Percentiles rank a stretch among this genome's conserved stretches.
Conservation (phyloP, 2,797 vertebrate genomes). For the Cyclura pinguis region DNA sequence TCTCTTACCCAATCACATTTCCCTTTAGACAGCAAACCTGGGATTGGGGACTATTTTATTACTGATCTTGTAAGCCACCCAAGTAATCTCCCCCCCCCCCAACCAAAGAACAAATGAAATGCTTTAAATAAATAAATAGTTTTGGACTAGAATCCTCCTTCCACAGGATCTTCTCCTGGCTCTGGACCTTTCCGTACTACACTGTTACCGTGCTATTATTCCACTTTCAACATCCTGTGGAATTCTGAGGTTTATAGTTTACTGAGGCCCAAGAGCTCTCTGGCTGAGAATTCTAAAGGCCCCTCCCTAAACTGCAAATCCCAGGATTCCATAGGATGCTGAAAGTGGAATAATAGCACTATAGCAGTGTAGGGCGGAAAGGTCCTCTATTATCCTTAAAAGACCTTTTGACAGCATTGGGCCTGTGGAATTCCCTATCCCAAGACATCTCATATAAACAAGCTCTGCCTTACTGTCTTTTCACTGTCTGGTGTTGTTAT, state of each 20-base stretch:
- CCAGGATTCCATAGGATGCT: too few species aligned
- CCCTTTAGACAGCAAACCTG: not conserved
- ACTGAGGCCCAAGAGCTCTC: too few species aligned
- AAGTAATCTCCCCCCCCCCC: not conserved
- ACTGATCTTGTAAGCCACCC: not conserved
- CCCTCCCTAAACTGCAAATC: too few species aligned
- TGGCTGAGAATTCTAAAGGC: too few species aligned
- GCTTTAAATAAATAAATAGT: not conserved
- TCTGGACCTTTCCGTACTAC: too few species aligned
- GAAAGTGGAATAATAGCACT: too few species aligned
- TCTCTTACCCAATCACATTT: not conserved
- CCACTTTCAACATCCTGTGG: too few species aligned
- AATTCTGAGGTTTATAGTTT: too few species aligned
- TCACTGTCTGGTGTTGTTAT: not conserved
- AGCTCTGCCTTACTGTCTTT: not conserved
- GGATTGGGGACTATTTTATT: not conserved
- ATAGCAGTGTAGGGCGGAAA: too few species aligned
- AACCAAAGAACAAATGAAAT: not conserved
- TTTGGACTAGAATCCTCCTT: not conserved
- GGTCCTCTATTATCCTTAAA: too few species aligned
- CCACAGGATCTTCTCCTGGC: too few species aligned
- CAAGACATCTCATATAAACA: not conserved
- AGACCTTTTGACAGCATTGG: not conserved
- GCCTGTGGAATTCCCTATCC: not conserved
- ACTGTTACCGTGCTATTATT: too few species aligned